These are phyloP conservation scores for Ranitomeya variabilis DNA, from an alignment of 2,113 vertebrate genomes.

Conservation along the genomic window DNA sequence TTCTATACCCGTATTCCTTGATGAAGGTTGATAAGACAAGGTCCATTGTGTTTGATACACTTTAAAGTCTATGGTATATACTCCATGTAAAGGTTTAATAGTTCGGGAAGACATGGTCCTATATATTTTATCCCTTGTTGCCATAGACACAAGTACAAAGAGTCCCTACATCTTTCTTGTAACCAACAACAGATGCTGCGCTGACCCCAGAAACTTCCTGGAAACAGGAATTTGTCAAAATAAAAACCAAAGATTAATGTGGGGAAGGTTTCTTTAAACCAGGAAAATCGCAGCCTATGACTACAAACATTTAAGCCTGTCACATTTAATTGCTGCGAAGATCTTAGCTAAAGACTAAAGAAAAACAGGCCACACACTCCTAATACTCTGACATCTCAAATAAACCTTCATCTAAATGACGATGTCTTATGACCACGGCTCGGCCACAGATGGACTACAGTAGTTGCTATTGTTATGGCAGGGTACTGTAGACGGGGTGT, in stretches of 20 bases:
- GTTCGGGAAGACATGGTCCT: background rate
- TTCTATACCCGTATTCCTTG: background rate
- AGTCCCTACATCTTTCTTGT: slow-evolving; percentile 77
- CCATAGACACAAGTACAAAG: slow-evolving; percentile 79
- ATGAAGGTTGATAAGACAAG: background rate
- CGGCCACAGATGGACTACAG: background rate
- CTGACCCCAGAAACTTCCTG: slow-evolving; percentile 92
- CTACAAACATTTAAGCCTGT: slow-evolving; percentile 30
- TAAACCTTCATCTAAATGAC: background rate
- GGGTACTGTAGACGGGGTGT: background rate
- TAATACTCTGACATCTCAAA: background rate
- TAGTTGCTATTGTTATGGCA: background rate
- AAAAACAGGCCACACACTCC: background rate
- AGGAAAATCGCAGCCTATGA: slow-evolving; percentile 58
- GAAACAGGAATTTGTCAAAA: slow-evolving; percentile 93
- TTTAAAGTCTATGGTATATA: background rate
- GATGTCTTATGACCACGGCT: background rate
- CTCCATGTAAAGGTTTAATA: background rate
- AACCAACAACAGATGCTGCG: slow-evolving; percentile 91
- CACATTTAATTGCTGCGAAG: background rate
- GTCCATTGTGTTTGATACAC: background rate
- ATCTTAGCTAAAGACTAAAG: background rate
- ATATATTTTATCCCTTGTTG: slow-evolving; percentile 73
- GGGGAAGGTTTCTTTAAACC: slow-evolving; percentile 67
- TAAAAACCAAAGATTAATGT: slow-evolving; percentile 85